A percentile compares a stretch with the other conserved stretches of the same genome.
Conservation (phyloP, 2,888 invertebrate species). For the Vandiemenella viatica region DNA sequence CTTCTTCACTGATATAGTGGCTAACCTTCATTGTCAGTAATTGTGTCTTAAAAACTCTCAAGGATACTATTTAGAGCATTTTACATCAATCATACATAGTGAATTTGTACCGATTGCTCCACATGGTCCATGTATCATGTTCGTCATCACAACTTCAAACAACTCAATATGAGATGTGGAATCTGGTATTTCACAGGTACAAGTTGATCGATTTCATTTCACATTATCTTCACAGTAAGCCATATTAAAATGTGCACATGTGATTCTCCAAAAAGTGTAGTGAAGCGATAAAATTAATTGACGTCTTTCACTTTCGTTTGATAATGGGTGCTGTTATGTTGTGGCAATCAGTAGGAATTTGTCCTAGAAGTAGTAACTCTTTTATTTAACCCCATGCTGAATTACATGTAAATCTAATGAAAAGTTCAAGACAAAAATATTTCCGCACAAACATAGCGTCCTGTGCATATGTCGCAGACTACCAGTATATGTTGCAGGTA, state of each 20-base stretch:
- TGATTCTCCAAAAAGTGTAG: not conserved
- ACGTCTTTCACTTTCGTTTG: not conserved
- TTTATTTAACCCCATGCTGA: not conserved
- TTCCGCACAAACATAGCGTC: not conserved
- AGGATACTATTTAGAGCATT: too few relatives aligned
- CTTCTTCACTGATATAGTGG: too few relatives aligned
- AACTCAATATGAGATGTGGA: not conserved
- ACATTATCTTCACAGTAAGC: not conserved
- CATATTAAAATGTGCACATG: not conserved
- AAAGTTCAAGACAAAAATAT: not conserved
- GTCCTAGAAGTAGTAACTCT: not conserved
- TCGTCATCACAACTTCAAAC: not conserved
- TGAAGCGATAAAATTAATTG: not conserved
- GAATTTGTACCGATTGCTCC: constrained; percentile 1
- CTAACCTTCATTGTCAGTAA: too few relatives aligned
- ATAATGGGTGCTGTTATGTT: not conserved
- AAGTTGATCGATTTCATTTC: not conserved
- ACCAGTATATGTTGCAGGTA: not conserved
- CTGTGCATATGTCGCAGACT: not conserved
- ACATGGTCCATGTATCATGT: constrained; percentile 11
- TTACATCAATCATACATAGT: not conserved
- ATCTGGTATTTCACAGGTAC: not conserved
- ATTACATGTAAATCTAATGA: not conserved
- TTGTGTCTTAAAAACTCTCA: not conserved
- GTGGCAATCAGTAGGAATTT: not conserved